Conservation (phyloP, 2,113 vertebrate species). For the Sigmodon hispidus region DNA sequence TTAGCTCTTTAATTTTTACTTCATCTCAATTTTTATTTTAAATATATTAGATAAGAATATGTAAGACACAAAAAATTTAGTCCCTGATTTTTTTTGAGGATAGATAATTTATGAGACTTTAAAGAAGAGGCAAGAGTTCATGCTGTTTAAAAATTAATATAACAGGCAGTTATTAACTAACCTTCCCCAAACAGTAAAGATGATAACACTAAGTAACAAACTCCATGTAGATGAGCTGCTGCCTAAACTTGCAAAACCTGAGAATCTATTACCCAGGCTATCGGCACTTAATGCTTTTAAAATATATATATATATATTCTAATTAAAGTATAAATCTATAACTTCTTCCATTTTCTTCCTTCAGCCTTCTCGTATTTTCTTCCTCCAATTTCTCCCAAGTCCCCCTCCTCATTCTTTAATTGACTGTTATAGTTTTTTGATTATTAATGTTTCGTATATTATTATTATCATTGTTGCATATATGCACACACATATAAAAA, state of each 20-base stretch:
- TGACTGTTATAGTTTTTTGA: background rate
- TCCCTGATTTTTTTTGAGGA: slow-evolving; percentile 41
- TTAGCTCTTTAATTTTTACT: background rate
- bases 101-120: slow-evolving; percentile 34
- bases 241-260: background rate
- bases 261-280: background rate
- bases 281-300: background rate
- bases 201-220: background rate
- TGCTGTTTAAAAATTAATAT: background rate
- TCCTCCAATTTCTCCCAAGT: background rate
- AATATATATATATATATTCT: background rate
- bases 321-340: background rate
- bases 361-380: background rate
- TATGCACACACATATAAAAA: background rate
- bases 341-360: background rate
- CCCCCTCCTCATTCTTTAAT: background rate
- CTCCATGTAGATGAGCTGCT: background rate
- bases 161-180: background rate
- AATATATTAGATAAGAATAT: background rate
- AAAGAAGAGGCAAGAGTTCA: slow-evolving; percentile 29
- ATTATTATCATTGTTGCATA: too few relatives aligned
- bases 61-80: background rate
- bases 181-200: slow-evolving; percentile 9
- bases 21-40: background rate
- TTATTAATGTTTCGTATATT: background rate